Percentiles rank a stretch among this genome's conserved stretches.
Conservation (phyloP, 2,888 invertebrate genomes). For the Hirudinaria manillensis region DNA sequence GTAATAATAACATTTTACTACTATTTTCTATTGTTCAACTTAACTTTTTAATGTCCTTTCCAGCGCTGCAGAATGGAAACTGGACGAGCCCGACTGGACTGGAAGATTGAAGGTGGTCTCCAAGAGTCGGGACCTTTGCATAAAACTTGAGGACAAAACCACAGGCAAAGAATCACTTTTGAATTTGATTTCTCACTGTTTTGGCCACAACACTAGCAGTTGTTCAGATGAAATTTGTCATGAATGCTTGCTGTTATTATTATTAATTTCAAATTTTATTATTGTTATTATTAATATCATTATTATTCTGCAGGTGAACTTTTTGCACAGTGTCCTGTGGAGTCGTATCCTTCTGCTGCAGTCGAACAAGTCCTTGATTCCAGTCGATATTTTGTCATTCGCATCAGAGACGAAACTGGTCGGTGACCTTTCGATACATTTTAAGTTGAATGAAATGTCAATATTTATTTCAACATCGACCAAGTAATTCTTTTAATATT, state of each 20-base stretch:
- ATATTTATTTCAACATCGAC: too few relatives aligned
- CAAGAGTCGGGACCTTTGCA: conserved; percentile 75
- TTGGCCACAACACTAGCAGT: too few relatives aligned
- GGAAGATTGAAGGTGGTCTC: conserved; percentile 87
- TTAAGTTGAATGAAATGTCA: too few relatives aligned
- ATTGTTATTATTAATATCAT: conserved; percentile 1
- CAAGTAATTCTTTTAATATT: neutral
- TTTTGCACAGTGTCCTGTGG: conserved; percentile 92
- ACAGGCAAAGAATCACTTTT: conserved; percentile 58
- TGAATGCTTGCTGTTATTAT: too few relatives aligned
- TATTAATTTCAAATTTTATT: neutral
- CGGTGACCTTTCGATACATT: conserved; percentile 31
- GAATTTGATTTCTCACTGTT: neutral
- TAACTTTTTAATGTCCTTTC: neutral
- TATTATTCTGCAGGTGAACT: conserved; percentile 62
- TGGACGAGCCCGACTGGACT: conserved; percentile 96
- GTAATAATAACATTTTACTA: too few relatives aligned
- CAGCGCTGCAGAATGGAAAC: conserved; percentile 98
- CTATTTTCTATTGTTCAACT: too few relatives aligned
- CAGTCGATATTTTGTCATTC: conserved; percentile 90
- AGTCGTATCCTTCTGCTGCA: conserved; percentile 86
- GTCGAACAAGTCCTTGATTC: conserved; percentile 94
- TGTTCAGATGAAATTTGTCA: too few relatives aligned
- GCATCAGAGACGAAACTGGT: conserved; percentile 90
- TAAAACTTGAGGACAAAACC: conserved; percentile 91